Base-by-base conservation (phyloP, 2,113 vertebrate species). In the Anhinga anhinga region DNA sequence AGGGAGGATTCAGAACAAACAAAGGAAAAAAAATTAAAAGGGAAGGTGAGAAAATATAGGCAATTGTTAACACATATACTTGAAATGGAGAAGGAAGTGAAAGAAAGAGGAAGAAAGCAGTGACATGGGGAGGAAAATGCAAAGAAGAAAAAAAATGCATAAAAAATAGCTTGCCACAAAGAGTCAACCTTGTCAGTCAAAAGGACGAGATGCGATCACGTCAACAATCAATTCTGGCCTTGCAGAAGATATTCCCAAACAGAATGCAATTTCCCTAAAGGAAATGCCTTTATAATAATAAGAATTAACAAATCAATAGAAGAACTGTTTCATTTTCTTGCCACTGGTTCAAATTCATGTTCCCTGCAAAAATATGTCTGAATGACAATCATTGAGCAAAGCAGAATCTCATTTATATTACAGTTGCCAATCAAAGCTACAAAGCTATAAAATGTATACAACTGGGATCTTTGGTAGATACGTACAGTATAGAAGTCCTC, bases 291-390 rank as follows among this genome's bases (percentile, higher is more conserved):
- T 84, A 79, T 95, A 94, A 88, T 69, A 66, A 88, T 4, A 93
- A 84, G 56, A 96, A 91, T 92, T 96, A 97, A 82, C 76, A 86
- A 90, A 93, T 88, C 96, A 96, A 61, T 89, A 92, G 72, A 92
- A 83, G 72, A 92, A 83, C 53, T 61, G 49, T 79, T 97, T 86
- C 91, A 94, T 95, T 95, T 95, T 96, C 80, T 76, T 96, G 92
- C 69, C 80, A 92, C 93, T 95, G 95, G 69, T 82, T 95, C 67
- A 95, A 92, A 95, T 89, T 88, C 77, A 56, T 86, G 40, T 91
- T 79, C 77, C 56, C 59, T 61, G 40, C 69, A 95, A 93, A 82
- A 69, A 94, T n/a, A 81, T 79, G 70, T 81, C 49, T 90, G 77
- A 94, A 91, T 93, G 94, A 86, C 92, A 95, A 61, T 76, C 81